A percentile compares a stretch with the other conserved stretches of the same genome.
Conservation (phyloP, 2,797 vertebrate genomes). For the Momotus momota region DNA sequence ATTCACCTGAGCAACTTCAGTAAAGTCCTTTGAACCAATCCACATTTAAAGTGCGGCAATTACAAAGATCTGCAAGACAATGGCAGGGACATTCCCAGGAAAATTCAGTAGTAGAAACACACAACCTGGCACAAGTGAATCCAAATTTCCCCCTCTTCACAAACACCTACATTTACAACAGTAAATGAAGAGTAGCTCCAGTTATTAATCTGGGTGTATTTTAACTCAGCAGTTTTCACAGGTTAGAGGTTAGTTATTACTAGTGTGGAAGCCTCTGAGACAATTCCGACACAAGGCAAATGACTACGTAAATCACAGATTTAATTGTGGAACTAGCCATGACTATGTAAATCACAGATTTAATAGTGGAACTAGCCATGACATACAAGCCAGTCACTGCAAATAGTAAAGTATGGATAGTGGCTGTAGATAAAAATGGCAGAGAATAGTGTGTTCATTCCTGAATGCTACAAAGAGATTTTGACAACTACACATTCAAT, state of each 20-base stretch:
- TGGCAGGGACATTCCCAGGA: background rate
- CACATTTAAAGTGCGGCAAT: background rate
- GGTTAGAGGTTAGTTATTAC: background rate
- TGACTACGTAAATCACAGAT: background rate
- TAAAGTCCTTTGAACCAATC: background rate
- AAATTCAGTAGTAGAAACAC: background rate
- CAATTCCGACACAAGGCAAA: background rate
- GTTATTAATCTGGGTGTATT: background rate
- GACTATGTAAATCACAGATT: background rate
- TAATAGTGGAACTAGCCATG: background rate
- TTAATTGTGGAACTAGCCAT: background rate
- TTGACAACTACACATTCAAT: background rate
- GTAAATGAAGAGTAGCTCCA: background rate
- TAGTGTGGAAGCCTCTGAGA: background rate
- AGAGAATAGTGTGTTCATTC: background rate
- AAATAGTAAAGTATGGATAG: background rate
- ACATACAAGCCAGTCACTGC: background rate
- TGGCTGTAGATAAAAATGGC: background rate
- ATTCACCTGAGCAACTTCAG: background rate
- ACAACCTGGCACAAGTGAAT: background rate
- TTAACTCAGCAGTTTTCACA: background rate
- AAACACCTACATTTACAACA: background rate
- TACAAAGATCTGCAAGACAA: background rate
- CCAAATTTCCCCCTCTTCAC: background rate
- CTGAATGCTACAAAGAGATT: background rate